phyloP scores from a whole-genome alignment of 2,888 invertebrate genomes.

The Tortricodes alternella region DNA sequence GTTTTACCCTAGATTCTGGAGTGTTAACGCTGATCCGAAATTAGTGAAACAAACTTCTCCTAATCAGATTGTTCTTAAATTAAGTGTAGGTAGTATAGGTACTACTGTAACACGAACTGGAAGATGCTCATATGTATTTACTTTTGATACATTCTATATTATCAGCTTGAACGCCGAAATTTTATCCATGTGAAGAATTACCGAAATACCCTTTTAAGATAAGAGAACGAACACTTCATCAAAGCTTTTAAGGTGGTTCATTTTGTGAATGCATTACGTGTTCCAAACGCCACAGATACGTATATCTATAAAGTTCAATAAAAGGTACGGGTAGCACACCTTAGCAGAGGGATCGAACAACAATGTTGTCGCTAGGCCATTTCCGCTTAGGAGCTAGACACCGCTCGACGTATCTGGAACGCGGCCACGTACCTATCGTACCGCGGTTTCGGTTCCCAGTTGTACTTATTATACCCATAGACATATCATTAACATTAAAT shows the following conservation, averaged over 20 bases:
- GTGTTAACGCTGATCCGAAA: too few relatives aligned
- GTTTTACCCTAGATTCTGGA: too few relatives aligned
- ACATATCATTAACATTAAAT: too few relatives aligned
- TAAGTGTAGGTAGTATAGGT: too few relatives aligned
- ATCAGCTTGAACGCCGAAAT: too few relatives aligned
- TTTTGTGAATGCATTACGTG: not conserved
- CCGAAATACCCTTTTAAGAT: not conserved
- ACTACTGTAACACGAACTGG: too few relatives aligned
- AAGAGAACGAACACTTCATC: not conserved
- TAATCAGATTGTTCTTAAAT: too few relatives aligned
- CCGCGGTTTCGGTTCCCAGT: constrained; percentile 30
- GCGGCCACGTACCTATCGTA: constrained; percentile 52
- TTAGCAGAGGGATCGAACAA: constrained; percentile 56
- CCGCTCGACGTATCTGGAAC: constrained; percentile 75
- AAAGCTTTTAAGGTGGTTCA: not conserved
- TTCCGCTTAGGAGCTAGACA: constrained; percentile 70
- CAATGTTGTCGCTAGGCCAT: constrained; percentile 78
- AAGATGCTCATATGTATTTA: too few relatives aligned
- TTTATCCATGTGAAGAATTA: too few relatives aligned
- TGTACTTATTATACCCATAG: constrained; percentile 2
- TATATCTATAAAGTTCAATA: not conserved
- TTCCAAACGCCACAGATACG: not conserved
- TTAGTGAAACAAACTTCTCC: too few relatives aligned
- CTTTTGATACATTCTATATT: too few relatives aligned
- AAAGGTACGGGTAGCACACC: constrained; percentile 9